Base-by-base conservation (phyloP, 2,888 invertebrate species). In the Arctia plantaginis region DNA sequence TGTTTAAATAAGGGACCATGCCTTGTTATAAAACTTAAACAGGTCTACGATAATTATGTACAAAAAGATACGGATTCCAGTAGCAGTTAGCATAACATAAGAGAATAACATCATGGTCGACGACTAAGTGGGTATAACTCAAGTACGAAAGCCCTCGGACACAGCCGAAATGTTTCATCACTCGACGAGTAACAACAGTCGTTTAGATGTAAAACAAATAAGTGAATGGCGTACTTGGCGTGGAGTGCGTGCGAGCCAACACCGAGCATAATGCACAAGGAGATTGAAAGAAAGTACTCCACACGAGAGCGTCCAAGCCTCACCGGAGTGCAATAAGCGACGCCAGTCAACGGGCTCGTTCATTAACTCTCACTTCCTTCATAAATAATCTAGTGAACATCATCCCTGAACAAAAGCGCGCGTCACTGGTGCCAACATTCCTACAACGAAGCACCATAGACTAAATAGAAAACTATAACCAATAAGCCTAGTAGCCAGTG, bases 241-340 rank as follows among this genome's bases (percentile, higher is more conserved):
- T 85, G 89, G 90, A 93, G 93, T 93, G 93, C 93, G 93, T 93
- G 92, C 90, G 87, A 90, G 90, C 91, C 88, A 91, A 91, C 93
- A 91, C 90, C 89, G 88, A 89, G 92, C 93, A 94, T 94, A 94
- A 94, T 95, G 93, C 94, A 93, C 93, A 92, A 93, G 93, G 90
- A 92, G 92, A 92, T 93, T 94, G 94, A 94, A 94, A 94, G 94
- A 94, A 94, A 93, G 93, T 92, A 87, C 94, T 94, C 91, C 90
- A 94, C 91, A 91, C 88, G 90, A 94, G 94, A 90, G 94, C 93
- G 94, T 93, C 94, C 94, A 87, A 93, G 93, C 86, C 92, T 88
- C 90, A 88, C 80, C 90, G 87, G 92, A 93, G 94, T 91, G 94
- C 93, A 93, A 94, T 94, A 93, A 94, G 91, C 93, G 93, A 92